Base-by-base conservation (phyloP, 1,140 invertebrate genomes). In the Nebria ingens region DNA sequence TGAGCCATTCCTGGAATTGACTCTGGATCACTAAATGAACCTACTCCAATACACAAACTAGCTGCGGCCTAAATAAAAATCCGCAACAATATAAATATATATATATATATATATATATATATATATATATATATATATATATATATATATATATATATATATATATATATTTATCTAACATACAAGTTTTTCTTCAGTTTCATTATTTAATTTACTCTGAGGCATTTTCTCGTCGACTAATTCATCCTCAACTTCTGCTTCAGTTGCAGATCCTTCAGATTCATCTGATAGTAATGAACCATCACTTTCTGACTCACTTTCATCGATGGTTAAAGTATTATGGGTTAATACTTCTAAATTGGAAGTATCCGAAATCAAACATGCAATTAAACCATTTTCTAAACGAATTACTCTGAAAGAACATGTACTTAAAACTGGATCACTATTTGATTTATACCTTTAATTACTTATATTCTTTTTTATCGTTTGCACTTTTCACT, bases 1-100 rank as follows among this genome's bases (percentile, higher is more conserved):
- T 97, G 93, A 1, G 93, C 91, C 61, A 97, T 66, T 1, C 94
- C 94, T 58, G 86, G 90, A 51, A 94, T 81, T 38, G 87, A 76
- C 40, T 70, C 63, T 0, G 90, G 90, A 68, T 84, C 80, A 63
- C 81, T 84, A 67, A 83, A 85, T 68, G 80, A 83, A 17, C 86
- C 85, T 22, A 86, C 85, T 34, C 81, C 79, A 12, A 89, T 78
- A 55, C 78, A 78, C 2, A 90, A 65, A 4, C 79, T 81, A 65
- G 84, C 85, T 1, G 86, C 86, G 34, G 86, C 85, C 76, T 85
- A 61, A 58, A 66, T 61, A 22, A 58, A n/a, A n/a, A n/a, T n/a
- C n/a, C n/a, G n/a, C n/a, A n/a, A n/a, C n/a, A n/a, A n/a, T n/a
- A n/a, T n/a, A n/a, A n/a, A n/a, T n/a, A n/a, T n/a, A n/a, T n/a